Evolutionary conservation across 37 sponge, comb jelly and placozoan species (phyloP).

Genomic region (Diacarnus erythraeanus): DNA sequence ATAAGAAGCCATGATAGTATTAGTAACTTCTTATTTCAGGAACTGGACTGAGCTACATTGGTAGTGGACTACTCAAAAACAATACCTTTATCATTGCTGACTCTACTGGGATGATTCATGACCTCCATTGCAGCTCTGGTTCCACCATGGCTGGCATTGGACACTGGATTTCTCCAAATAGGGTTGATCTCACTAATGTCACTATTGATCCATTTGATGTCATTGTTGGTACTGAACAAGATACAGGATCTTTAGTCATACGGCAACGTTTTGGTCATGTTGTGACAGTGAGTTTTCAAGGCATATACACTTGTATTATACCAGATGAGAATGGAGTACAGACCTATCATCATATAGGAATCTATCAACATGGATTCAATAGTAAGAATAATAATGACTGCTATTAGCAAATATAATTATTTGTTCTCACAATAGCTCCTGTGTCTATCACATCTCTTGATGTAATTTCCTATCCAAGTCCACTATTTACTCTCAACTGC

Average conservation of each 20-base stretch:
- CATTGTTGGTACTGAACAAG: not conserved
- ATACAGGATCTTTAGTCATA: conserved; percentile 5
- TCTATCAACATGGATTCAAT: conserved; percentile 10
- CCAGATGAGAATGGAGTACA: conserved; percentile 28
- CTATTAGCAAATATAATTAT: not conserved
- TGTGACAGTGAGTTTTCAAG: conserved; percentile 14
- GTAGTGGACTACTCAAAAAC: not conserved
- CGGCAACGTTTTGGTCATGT: not conserved
- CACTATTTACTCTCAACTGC: conserved; percentile 1
- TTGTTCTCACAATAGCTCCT: not conserved
- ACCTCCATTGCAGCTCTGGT: conserved; percentile 14
- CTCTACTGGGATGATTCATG: not conserved
- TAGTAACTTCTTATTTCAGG: not conserved
- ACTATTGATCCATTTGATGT: conserved; percentile 16
- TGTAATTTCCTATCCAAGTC: not conserved
- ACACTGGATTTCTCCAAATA: conserved; percentile 15
- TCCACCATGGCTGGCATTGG: conserved; percentile 10
- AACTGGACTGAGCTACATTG: not conserved
- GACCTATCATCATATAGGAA: not conserved
- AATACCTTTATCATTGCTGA: conserved; percentile 12
- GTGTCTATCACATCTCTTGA: conserved; percentile 8
- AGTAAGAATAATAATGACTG: conserved; percentile 9
- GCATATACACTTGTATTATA: conserved; percentile 21
- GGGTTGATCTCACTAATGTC: conserved; percentile 6
- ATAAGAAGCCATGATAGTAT: not conserved